Base-by-base conservation (phyloP, 2,888 invertebrate species). In the Agrilus cyanescens region DNA sequence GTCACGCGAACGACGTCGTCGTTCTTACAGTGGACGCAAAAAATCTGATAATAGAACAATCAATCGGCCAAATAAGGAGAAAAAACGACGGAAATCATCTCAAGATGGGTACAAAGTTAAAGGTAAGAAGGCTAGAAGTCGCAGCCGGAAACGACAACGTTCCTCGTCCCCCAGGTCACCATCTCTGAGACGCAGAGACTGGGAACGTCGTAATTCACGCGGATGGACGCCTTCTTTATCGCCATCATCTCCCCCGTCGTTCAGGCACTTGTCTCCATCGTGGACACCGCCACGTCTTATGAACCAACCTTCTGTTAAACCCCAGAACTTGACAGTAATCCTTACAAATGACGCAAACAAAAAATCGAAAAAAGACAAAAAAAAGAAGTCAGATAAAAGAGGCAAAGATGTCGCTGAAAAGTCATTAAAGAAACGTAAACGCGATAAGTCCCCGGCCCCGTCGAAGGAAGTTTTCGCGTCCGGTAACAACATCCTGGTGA, bases 401-500 rank as follows among this genome's bases (percentile, higher is more conserved):
- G 48, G 38, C 42, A 50, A 46, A 47, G 38, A 40, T 2, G 37
- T 18, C 12, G 36, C 41, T 37, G 68, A 67, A 41, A 67, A 67
- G 43, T 64, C 63, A 29, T 67, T 66, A 36, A 68, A 68, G 50
- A 54, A 67, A 31, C 62, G 61, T 40, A 57, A 65, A 18, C 54
- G 56, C 15, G 65, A 66, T 37, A 56, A 65, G 33, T 75, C 75
- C 0, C 73, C 72, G n/a, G 75, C 72, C 40, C 85, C 86, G 1
- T 84, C 85, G 2, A 91, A 91, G 63, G 90, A 90, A 67, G 88
- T 93, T 3, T 91, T 89, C 62, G 88, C 91, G 1, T 89, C 90
- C 10, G 91, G 91, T 3, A 88, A 91, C 66, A 91, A 90, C 62
- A 91, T 93, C 57, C 75, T 93, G 49, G 90, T 93, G 10, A 90